Percentiles rank a stretch among this genome's conserved stretches.
These are phyloP conservation scores for Xylocampa areola DNA, from an alignment of 2,888 invertebrate species.

Conservation along the genomic window DNA sequence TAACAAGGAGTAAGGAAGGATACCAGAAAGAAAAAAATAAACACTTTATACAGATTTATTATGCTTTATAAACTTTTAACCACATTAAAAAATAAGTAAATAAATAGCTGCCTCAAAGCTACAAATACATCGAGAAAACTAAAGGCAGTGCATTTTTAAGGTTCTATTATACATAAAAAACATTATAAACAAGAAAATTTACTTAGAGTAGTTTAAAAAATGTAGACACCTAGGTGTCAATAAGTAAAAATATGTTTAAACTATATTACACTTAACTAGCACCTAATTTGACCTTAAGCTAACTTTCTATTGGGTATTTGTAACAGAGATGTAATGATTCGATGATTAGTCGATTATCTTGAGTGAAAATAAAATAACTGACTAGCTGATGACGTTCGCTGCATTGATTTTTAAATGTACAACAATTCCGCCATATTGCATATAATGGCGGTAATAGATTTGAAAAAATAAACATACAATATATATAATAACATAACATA, in stretches of 20 bases:
- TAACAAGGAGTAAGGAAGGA: not conserved
- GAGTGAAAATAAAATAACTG: not conserved
- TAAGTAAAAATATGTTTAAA: constrained; percentile 48
- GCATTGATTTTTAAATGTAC: not conserved
- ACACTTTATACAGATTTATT: constrained; percentile 62
- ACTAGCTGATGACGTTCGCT: constrained; percentile 5
- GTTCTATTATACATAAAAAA: constrained; percentile 53
- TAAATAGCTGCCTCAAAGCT: constrained; percentile 68
- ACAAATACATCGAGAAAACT: constrained; percentile 57
- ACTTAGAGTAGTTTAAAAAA: constrained; percentile 47
- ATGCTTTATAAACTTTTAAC: constrained; percentile 70
- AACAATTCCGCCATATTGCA: no score
- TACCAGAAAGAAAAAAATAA: constrained; percentile 21
- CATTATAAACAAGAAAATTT: constrained; percentile 46
- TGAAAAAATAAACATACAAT: no score
- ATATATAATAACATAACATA: no score
- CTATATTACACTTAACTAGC: constrained; percentile 68
- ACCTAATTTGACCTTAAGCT: constrained; percentile 68
- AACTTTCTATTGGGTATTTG: constrained; percentile 58
- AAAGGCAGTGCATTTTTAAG: constrained; percentile 70
- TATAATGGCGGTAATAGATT: no score
- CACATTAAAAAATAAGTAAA: constrained; percentile 67
- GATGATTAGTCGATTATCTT: constrained; percentile 16
- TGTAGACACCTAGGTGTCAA: constrained; percentile 46
- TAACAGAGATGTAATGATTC: constrained; percentile 41